These are phyloP conservation scores for Drosophila tripunctata DNA, from an alignment of 2,888 invertebrate species.

Conservation along the genomic window DNA sequence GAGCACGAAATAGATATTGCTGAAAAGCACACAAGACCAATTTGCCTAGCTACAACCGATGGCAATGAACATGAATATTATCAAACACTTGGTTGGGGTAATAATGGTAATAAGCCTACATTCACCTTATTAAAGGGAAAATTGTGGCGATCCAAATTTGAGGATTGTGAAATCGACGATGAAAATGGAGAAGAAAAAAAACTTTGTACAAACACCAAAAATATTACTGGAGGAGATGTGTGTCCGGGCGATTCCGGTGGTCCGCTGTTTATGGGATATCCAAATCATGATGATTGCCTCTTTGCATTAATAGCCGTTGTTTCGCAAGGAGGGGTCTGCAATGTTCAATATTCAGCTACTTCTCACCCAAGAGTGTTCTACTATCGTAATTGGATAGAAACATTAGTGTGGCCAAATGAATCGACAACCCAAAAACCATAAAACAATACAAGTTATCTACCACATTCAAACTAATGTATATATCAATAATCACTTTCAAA, in stretches of 20 bases:
- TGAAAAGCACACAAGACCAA: slow-evolving; percentile 24
- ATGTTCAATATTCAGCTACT: fast-evolving
- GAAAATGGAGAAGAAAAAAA: fast-evolving
- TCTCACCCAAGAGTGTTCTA: slow-evolving; percentile 12
- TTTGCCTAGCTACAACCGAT: slow-evolving; percentile 17
- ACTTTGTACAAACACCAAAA: slow-evolving; percentile 27
- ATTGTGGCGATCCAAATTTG: neutral
- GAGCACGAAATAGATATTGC: neutral
- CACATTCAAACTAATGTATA: neutral
- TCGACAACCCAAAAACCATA: too few species aligned
- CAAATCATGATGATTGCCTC: slow-evolving; percentile 5
- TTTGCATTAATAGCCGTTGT: slow-evolving; percentile 25
- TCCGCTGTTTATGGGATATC: slow-evolving; percentile 23
- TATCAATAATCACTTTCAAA: neutral
- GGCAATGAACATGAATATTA: neutral
- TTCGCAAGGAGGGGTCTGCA: neutral
- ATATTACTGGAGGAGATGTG: too few species aligned
- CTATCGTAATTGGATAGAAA: slow-evolving; percentile 44
- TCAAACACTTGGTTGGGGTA: slow-evolving; percentile 24
- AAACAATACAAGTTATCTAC: neutral
- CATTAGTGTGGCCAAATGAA: slow-evolving; percentile 22
- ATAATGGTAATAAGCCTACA: fast-evolving
- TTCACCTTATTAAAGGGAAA: neutral
- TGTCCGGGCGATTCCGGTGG: slow-evolving; percentile 41
- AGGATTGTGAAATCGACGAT: fast-evolving